Evolutionary conservation across 2,888 invertebrate species (phyloP).

Genomic region (Cantharis lateralis): DNA sequence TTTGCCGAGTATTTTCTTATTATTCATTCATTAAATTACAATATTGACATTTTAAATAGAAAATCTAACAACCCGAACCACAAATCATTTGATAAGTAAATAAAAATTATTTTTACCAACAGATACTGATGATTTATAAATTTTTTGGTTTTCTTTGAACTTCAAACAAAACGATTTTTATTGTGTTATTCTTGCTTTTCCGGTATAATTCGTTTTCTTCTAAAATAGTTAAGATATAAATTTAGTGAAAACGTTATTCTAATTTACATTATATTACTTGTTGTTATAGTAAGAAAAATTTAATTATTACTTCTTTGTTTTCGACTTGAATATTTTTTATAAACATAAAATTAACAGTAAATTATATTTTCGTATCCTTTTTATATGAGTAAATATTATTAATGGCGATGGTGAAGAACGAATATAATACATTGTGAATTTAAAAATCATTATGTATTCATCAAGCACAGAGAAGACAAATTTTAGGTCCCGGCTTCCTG

Average conservation of each 20-base stretch:
- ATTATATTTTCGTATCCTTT: not conserved
- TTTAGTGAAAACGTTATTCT: not conserved
- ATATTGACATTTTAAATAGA: not conserved
- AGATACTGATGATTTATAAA: too few species aligned
- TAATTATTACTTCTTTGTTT: too few species aligned
- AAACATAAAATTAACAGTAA: too few species aligned
- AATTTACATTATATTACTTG: not conserved
- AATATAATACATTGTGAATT: not conserved
- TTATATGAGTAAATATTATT: not conserved
- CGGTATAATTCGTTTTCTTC: not conserved
- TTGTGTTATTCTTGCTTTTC: not conserved
- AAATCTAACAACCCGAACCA: not conserved
- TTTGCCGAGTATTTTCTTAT: too few species aligned
- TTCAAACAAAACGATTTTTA: not conserved
- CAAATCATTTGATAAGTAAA: not conserved
- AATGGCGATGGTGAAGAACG: not conserved
- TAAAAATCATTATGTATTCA: not conserved
- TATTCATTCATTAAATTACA: too few species aligned
- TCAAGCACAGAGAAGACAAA: not conserved
- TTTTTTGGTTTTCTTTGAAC: not conserved
- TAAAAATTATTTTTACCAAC: not conserved
- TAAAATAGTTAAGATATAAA: not conserved
- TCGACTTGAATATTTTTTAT: too few species aligned
- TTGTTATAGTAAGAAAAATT: too few species aligned
- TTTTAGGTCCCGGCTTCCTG: not conserved